phyloP scores from a whole-genome alignment of 2,797 vertebrate species.

The Oreonectes daqikongensis region DNA sequence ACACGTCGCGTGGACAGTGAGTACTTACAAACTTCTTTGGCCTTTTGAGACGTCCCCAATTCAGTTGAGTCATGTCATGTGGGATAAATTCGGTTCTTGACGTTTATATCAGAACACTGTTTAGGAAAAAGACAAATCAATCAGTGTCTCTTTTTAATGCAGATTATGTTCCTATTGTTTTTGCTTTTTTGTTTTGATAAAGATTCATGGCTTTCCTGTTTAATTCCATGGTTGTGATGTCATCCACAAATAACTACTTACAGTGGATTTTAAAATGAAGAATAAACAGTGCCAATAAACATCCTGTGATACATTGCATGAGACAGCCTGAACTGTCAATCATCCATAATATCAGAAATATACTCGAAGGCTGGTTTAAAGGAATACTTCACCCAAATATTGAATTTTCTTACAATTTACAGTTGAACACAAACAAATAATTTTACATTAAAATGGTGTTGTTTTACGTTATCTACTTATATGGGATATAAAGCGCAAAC shows the following conservation, averaged over 20 bases:
- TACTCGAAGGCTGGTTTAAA: background rate
- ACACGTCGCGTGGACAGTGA: constrained; percentile 99
- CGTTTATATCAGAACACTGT: background rate
- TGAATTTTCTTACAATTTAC: too few species aligned
- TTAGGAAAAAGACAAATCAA: too few species aligned
- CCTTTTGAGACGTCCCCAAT: background rate
- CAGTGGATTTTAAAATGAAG: background rate
- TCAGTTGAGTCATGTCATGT: background rate
- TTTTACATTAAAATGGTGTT: too few species aligned
- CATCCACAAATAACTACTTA: background rate
- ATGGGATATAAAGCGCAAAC: too few species aligned
- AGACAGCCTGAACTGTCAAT: background rate
- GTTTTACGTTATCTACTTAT: too few species aligned
- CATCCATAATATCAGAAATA: background rate
- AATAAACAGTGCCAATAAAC: too few species aligned
- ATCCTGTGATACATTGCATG: too few species aligned
- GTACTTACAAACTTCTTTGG: constrained; percentile 64
- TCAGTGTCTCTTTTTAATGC: background rate
- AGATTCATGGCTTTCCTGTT: constrained; percentile 27
- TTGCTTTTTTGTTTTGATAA: constrained; percentile 24
- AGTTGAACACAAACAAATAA: too few species aligned
- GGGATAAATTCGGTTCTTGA: too few species aligned
- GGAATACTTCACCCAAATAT: too few species aligned
- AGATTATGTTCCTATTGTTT: constrained; percentile 31
- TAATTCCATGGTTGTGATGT: constrained; percentile 2